Evolutionary conservation across 1,140 invertebrate genomes (phyloP).

Genomic region (Daktulosphaira vitifoliae): DNA sequence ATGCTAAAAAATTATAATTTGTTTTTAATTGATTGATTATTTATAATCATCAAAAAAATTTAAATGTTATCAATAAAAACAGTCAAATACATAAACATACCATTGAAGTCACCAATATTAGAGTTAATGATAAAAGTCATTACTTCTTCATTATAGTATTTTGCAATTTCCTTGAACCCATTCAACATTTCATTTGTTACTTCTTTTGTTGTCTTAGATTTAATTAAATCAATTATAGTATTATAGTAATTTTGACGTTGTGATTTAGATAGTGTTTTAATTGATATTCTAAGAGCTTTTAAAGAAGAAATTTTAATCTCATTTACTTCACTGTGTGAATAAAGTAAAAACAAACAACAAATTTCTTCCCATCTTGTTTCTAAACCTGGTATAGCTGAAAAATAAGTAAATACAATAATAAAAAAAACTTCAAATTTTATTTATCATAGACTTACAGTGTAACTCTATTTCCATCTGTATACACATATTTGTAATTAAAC

Average conservation of each 20-base stretch:
- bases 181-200: slow-evolving; percentile 11
- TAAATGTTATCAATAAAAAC: too few species aligned
- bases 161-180: slow-evolving; percentile 7
- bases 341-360: slow-evolving; percentile 21
- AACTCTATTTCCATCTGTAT: slow-evolving; percentile 1
- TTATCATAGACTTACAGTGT: slow-evolving; percentile 1
- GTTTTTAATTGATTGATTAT: too few species aligned
- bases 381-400: slow-evolving; percentile 14
- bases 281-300: slow-evolving; percentile 11
- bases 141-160: slow-evolving; percentile 15
- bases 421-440: too few species aligned
- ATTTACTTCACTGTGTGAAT: background rate
- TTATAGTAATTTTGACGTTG: slow-evolving; percentile 17
- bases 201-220: slow-evolving; percentile 3
- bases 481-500: slow-evolving; percentile 20
- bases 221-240: background rate
- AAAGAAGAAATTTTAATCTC: slow-evolving; percentile 12
- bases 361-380: slow-evolving; percentile 32
- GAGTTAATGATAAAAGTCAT: background rate
- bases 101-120: background rate
- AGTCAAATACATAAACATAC: too few species aligned
- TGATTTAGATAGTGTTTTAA: slow-evolving; percentile 14
- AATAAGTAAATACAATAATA: too few species aligned
- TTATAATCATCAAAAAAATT: too few species aligned
- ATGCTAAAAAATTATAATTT: too few species aligned